phyloP scores from a whole-genome alignment of 2,797 vertebrate species.

The Molothrus ater region DNA sequence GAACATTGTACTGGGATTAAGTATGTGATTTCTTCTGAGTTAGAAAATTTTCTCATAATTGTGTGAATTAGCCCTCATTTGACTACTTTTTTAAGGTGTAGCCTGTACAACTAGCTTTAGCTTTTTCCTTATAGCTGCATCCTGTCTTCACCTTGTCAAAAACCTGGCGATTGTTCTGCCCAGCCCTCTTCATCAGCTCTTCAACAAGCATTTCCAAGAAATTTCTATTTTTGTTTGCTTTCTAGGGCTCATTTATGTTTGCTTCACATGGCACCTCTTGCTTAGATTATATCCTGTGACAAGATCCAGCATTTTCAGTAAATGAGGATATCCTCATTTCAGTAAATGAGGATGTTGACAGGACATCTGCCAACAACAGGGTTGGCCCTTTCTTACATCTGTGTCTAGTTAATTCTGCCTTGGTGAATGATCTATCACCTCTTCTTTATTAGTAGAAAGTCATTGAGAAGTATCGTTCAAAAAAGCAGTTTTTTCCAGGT shows the following conservation, averaged over 20 bases:
- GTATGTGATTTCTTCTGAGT: neutral
- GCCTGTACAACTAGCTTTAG: fast-evolving
- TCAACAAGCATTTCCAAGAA: neutral
- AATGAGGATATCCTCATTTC: neutral
- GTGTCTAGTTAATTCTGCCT: neutral
- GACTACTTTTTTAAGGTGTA: neutral
- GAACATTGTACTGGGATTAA: neutral
- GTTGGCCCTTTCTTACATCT: neutral
- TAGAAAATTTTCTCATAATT: neutral
- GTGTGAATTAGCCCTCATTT: neutral
- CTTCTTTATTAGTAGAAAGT: neutral
- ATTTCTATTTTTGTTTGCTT: neutral
- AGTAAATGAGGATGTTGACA: neutral
- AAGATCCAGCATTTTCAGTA: neutral
- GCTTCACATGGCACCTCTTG: neutral
- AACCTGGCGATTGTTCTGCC: neutral
- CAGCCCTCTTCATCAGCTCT: neutral
- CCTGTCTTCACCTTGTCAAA: neutral
- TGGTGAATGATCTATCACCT: neutral
- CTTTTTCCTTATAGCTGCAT: neutral
- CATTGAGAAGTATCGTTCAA: neutral
- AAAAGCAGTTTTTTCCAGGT: neutral
- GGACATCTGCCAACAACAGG: neutral
- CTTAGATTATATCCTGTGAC: neutral
- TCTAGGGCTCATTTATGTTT: neutral